These are phyloP conservation scores for Lepidurus packardi DNA, from an alignment of 1,140 invertebrate genomes.

Conservation along the genomic window DNA sequence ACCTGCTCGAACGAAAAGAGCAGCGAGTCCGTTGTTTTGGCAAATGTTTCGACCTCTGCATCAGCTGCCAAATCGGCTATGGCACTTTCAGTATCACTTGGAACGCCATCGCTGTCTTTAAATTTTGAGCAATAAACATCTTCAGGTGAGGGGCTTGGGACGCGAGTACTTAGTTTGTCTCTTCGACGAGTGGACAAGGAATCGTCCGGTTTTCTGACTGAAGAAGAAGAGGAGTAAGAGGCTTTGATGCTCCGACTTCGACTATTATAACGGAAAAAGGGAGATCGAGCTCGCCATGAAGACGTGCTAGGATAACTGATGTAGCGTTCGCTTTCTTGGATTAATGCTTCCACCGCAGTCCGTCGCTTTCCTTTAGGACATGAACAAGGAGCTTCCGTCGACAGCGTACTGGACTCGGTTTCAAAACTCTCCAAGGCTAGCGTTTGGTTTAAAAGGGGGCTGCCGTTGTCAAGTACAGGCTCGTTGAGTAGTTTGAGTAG, in stretches of 20 bases:
- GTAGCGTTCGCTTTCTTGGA: constrained; percentile 10
- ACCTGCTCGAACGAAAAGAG: not conserved
- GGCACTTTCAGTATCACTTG: constrained; percentile 17
- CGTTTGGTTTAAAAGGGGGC: not conserved
- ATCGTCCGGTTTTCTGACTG: not conserved
- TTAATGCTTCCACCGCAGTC: not conserved
- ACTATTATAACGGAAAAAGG: constrained; percentile 5
- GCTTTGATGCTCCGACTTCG: not conserved
- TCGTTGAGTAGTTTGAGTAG: constrained; percentile 3
- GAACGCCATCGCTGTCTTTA: not conserved
- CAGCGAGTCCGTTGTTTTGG: not conserved
- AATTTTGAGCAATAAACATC: not conserved
- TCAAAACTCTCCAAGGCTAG: not conserved
- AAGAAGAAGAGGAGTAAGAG: not conserved
- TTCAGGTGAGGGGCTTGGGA: constrained; percentile 7
- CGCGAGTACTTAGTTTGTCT: not conserved
- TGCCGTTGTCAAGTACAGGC: constrained; percentile 5
- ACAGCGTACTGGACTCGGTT: not conserved
- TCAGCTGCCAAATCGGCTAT: not conserved
- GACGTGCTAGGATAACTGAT: constrained; percentile 2
- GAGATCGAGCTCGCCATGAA: not conserved
- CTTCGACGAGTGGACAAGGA: not conserved
- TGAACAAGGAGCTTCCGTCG: not conserved
- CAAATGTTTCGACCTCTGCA: not conserved
- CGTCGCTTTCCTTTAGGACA: not conserved